Evolutionary conservation across 2,888 invertebrate genomes (phyloP), one percentile per base, ranked within the genome.

Genomic region (Tiliacea aurago): DNA sequence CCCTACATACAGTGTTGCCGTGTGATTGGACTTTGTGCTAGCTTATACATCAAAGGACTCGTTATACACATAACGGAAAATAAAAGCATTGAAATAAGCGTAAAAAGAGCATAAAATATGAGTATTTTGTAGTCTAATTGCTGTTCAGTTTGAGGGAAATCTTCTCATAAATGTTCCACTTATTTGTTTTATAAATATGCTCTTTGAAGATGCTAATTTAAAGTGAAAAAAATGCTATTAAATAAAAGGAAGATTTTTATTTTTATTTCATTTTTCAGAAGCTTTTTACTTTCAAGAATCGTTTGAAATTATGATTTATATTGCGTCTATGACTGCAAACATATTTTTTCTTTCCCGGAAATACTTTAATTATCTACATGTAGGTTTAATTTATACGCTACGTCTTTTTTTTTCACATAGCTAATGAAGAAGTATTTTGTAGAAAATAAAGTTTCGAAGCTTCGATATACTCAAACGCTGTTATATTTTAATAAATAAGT

Each of bases 121-220:
- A 69, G 15, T 18, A 37, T 55, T 56, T 58, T 41, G 4, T 51
- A n/a, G 28, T 20, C 20, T n/a, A 41, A 47, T 33, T 45, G 47
- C 37, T 65, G 10, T 65, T 45, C 55, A 74, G 28, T 61, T 13
- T 41, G 18, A n/a, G n/a, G n/a, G 10, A 51, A 51, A 51, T 75
- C 0, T 28, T 49, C 28, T 63, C 51, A 64, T 49, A 53, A 78
- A 79, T 55, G 23, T 41, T 56, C 37, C 41, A 63, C 23, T 65
- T 51, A 33, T 78, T 73, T 63, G 41, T 73, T 78, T 73, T 53
- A 5, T 75, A 45, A 65, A 56, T 43, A 55, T 55, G 56, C 7
- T 56, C 28, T 56, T 56, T 56, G 33, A 33, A 33, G 56, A 63
- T 58, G 43, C 2, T 41, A 67, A 74, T 61, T 59, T n/a, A n/a